A percentile compares a stretch with the other conserved stretches of the same genome.
Conservation (phyloP, 2,888 invertebrate genomes). For the Drosophila melanosoma region DNA sequence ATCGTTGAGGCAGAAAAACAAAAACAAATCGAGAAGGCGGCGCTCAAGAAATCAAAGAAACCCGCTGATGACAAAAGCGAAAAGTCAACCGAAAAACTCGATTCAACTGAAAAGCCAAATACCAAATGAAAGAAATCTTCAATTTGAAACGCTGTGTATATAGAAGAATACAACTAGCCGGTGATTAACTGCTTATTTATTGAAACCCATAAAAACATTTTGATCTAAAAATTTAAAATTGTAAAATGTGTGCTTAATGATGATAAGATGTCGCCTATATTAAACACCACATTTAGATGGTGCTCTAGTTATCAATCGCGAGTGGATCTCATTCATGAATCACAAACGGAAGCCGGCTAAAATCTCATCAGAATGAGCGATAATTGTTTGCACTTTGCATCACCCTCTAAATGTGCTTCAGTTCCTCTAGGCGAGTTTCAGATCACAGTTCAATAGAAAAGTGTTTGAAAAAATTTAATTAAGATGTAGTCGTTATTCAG, state of each 20-base stretch:
- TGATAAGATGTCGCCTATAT: background rate
- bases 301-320: conserved; percentile 1
- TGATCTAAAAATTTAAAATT: background rate
- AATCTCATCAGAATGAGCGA: conserved; percentile 2
- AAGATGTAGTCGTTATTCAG: background rate
- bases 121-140: conserved; percentile 14
- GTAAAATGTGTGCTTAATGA: background rate
- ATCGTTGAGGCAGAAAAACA: conserved; percentile 74
- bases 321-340: conserved; percentile 22
- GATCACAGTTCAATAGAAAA: conserved; percentile 19
- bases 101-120: conserved; percentile 52
- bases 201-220: conserved; percentile 35
- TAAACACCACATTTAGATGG: conserved; percentile 1
- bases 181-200: conserved; percentile 52
- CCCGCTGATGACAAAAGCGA: conserved; percentile 32
- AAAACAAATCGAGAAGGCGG: conserved; percentile 66
- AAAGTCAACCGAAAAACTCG: conserved; percentile 40
- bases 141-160: conserved; percentile 30
- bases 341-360: conserved; percentile 4
- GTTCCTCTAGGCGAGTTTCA: background rate
- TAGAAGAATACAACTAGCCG: conserved; percentile 29
- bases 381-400: conserved; percentile 18
- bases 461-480: background rate
- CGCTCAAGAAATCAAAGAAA: conserved; percentile 57
- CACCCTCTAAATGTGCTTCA: conserved; percentile 1